These are phyloP conservation scores for Homarus americanus DNA, from an alignment of 1,140 invertebrate species.

Conservation along the genomic window DNA sequence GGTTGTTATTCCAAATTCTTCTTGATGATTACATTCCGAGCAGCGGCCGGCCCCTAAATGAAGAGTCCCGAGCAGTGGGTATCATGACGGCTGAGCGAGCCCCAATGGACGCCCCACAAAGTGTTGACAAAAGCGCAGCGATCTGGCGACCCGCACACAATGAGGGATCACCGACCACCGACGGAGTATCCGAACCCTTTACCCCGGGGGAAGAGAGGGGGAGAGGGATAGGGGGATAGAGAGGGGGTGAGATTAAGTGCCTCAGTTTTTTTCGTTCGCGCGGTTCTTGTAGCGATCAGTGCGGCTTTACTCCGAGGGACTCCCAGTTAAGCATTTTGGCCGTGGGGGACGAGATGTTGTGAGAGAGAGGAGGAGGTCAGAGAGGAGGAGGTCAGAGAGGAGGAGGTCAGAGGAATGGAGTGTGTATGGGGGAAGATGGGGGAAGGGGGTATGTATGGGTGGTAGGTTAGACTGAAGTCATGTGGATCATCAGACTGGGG, in stretches of 20 bases:
- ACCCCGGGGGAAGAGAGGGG: conserved; percentile 19
- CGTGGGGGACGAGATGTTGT: background rate
- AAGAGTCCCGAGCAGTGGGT: conserved; percentile 38
- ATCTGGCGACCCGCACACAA: conserved; percentile 56
- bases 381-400: too few relatives aligned
- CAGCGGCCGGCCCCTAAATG: conserved; percentile 22
- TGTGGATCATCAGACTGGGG: conserved; percentile 6
- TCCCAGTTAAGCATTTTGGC: background rate
- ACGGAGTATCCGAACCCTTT: conserved; percentile 48
- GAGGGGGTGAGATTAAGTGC: background rate
- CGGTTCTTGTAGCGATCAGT: background rate
- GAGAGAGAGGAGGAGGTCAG: too few relatives aligned
- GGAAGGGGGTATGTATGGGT: too few relatives aligned
- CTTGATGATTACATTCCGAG: conserved; percentile 43
- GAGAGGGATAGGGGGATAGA: background rate
- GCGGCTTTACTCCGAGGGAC: background rate
- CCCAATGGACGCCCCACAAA: conserved; percentile 47
- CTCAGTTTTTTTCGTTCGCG: background rate
- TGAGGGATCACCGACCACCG: conserved; percentile 60
- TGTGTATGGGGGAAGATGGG: too few relatives aligned
- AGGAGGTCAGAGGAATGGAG: too few relatives aligned
- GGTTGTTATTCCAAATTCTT: conserved; percentile 14
- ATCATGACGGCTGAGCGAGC: conserved; percentile 47
- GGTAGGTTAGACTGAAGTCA: background rate
- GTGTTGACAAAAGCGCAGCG: conserved; percentile 70